Conservation (phyloP, 2,888 invertebrate species). For the Platypus cylindrus region DNA sequence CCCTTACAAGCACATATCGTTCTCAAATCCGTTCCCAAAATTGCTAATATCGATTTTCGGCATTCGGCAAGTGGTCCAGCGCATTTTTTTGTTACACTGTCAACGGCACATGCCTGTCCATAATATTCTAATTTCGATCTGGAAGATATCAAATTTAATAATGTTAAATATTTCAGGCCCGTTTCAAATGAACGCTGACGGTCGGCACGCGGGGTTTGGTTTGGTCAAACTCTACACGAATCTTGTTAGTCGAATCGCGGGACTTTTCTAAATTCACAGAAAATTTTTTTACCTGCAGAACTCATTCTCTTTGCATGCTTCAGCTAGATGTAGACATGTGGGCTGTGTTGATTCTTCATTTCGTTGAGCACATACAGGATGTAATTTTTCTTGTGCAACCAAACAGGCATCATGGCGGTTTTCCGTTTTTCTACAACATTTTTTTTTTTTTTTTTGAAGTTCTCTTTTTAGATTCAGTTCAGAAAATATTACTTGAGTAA, state of each 20-base stretch:
- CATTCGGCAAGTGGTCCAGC: slow-evolving; percentile 78
- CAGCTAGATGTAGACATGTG: slow-evolving; percentile 76
- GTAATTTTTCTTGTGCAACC: slow-evolving; percentile 78
- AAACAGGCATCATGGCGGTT: slow-evolving; percentile 78
- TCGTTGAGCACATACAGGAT: slow-evolving; percentile 79
- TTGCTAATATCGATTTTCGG: slow-evolving; percentile 72
- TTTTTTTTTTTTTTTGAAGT: neutral
- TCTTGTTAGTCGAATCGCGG: too few relatives aligned
- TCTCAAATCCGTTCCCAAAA: slow-evolving; percentile 78
- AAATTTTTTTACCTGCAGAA: slow-evolving; percentile 88
- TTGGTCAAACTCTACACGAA: too few relatives aligned
- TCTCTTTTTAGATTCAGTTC: too few relatives aligned
- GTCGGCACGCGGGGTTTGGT: too few relatives aligned
- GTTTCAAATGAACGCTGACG: too few relatives aligned
- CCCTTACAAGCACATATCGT: slow-evolving; percentile 82
- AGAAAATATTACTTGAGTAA: too few relatives aligned
- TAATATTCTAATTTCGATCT: slow-evolving; percentile 74
- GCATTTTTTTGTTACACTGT: slow-evolving; percentile 79
- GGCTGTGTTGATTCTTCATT: slow-evolving; percentile 52
- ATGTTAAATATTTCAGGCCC: too few relatives aligned
- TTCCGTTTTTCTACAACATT: slow-evolving; percentile 63
- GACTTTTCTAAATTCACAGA: too few relatives aligned
- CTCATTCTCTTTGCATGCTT: slow-evolving; percentile 67
- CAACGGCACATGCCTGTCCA: slow-evolving; percentile 85
- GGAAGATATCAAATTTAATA: slow-evolving; percentile 15